Percentiles rank a stretch among this genome's conserved stretches.
These are phyloP conservation scores for Lasioglossum pauxillum DNA, from an alignment of 2,888 invertebrate species.

Conservation along the genomic window DNA sequence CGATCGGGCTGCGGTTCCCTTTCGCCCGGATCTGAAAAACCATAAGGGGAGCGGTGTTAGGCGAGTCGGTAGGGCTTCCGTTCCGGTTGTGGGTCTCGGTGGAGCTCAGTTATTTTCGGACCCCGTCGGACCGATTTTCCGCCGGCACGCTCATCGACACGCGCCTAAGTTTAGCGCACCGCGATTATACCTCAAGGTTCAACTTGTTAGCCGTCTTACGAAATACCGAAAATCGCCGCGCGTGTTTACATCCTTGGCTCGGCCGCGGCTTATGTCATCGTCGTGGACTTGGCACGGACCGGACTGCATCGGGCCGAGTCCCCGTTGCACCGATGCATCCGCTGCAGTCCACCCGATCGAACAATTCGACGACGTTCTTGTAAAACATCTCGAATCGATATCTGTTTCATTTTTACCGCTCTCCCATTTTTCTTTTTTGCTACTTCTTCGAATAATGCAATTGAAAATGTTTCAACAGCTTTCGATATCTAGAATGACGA, in stretches of 20 bases:
- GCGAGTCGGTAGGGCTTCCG: constrained; percentile 9
- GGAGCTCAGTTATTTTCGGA: constrained; percentile 49
- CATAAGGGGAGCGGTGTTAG: constrained; percentile 42
- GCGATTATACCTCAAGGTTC: constrained; percentile 78
- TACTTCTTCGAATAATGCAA: not conserved
- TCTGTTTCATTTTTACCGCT: not conserved
- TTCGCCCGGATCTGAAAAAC: constrained; percentile 73
- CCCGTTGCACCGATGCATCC: not conserved
- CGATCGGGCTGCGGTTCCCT: constrained; percentile 70
- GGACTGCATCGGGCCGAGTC: not conserved
- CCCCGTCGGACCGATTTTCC: constrained; percentile 49
- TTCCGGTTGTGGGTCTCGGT: constrained; percentile 26
- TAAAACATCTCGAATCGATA: not conserved
- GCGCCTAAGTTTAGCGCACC: constrained; percentile 73
- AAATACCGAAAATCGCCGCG: constrained; percentile 71
- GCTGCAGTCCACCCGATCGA: not conserved
- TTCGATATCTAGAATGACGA: not conserved
- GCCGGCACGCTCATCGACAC: constrained; percentile 41
- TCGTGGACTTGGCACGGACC: constrained; percentile 53
- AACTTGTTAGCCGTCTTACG: constrained; percentile 72
- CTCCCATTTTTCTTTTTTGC: not conserved
- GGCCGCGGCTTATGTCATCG: constrained; percentile 66
- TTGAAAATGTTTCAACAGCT: not conserved
- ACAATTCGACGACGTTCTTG: not conserved
- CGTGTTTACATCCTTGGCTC: constrained; percentile 73